Evolutionary conservation across 2,113 vertebrate genomes (phyloP).

Genomic region (Chloropsis hardwickii): DNA sequence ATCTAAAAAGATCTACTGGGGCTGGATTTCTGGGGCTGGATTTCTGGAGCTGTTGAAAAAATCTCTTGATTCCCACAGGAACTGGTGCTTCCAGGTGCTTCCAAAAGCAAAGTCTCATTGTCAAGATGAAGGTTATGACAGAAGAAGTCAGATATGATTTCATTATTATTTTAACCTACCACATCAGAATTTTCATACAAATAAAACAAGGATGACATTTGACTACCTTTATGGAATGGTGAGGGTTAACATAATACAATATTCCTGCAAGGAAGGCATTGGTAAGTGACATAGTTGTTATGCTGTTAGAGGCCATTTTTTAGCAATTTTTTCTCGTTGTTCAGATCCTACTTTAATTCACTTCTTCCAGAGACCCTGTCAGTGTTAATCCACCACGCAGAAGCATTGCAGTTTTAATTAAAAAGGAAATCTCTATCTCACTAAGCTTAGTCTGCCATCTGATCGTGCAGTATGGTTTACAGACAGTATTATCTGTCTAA

Average conservation of each 20-base stretch:
- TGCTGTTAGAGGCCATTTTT: background rate
- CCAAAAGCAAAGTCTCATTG: background rate
- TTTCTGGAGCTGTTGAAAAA: background rate
- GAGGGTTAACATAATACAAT: background rate
- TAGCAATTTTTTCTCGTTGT: background rate
- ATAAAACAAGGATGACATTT: background rate
- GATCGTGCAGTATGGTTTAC: constrained; percentile 41
- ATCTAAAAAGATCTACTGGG: background rate
- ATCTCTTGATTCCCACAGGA: background rate
- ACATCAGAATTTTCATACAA: background rate
- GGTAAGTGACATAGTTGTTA: background rate
- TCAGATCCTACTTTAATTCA: constrained; percentile 33
- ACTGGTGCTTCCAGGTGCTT: background rate
- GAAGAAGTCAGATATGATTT: background rate
- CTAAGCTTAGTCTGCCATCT: constrained; percentile 54
- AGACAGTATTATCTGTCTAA: constrained; percentile 53
- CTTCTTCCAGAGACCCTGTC: constrained; percentile 25
- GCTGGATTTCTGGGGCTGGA: background rate
- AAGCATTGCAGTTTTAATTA: constrained; percentile 61
- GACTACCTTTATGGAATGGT: background rate
- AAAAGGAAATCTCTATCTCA: constrained; percentile 49
- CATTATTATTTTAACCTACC: background rate
- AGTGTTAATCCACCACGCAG: constrained; percentile 34
- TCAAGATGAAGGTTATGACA: background rate
- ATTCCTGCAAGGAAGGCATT: background rate